Base-by-base conservation (phyloP, 2,888 invertebrate species). In the Melanostoma mellinum region DNA sequence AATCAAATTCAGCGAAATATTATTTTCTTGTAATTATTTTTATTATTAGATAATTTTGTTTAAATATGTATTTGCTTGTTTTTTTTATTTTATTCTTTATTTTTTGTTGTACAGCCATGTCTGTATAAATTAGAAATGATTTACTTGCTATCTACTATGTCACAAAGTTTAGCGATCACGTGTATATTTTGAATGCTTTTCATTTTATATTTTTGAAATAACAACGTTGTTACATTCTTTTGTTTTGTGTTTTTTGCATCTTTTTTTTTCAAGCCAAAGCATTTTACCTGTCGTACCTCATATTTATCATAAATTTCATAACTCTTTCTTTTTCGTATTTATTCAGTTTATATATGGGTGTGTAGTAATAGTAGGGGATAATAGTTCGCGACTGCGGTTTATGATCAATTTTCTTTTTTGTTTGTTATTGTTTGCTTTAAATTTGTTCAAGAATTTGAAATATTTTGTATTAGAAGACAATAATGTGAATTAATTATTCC, bases 401-500 rank as follows among this genome's bases (percentile, higher is more conserved):
- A 72, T 78, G 82, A 69, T 71, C 56, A 77, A 52, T 55, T 36
- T 40, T 67, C 53, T 44, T 46, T 38, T 60, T 35, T 38, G 6
- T 53, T 55, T 60, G 52, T 50, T 58, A 20, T 44, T 72, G 65
- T 73, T 48, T 36, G 32, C 61, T 50, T 38, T 20, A 20, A 35
- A 20, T 61, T 52, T 77, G 32, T 63, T 67, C 38, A 84, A 79
- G 69, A 84, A 75, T 35, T 79, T 71, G 42, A 84, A 79, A 78
- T 82, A 73, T 85, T 55, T 67, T 67, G 53, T 50, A 48, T 44
- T 46, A 69, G 76, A 85, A 81, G 81, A 81, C 68, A 36, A 72
- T 58, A 33, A 10, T 65, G 58, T 75, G 20, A 20, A 68, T 88
- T 38, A 38, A n/a, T 56, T 93, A 94, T 89, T 94, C 94, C 89